phyloP scores from a whole-genome alignment of 1,140 invertebrate genomes.

The Diuraphis noxia region DNA sequence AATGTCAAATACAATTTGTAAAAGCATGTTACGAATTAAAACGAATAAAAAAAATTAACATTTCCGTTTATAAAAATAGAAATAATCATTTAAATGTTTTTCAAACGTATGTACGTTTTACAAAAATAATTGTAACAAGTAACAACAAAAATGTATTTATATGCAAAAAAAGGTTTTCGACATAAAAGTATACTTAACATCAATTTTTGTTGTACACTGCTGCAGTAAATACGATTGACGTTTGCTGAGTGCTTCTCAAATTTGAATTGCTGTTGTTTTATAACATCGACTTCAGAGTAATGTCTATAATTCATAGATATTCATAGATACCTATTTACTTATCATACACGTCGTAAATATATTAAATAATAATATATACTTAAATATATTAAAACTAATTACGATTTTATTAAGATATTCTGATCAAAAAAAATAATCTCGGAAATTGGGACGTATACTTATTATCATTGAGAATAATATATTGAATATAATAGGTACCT shows the following conservation, averaged over 20 bases:
- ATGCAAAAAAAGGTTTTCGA: not conserved
- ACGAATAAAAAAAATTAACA: not conserved
- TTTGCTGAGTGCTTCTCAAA: no score
- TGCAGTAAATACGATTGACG: no score
- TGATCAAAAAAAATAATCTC: not conserved
- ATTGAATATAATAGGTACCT: no score
- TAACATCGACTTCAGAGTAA: not conserved
- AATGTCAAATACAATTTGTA: not conserved
- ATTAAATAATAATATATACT: not conserved
- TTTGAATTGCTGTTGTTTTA: not conserved
- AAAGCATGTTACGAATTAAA: no score
- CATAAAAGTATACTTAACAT: no score
- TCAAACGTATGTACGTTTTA: not conserved
- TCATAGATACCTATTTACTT: not conserved
- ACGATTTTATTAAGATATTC: no score
- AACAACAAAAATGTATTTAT: not conserved
- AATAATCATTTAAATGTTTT: not conserved
- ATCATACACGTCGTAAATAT: not conserved
- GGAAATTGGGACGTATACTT: not conserved
- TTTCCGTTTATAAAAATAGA: not conserved
- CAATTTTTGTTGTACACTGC: no score
- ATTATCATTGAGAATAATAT: no score
- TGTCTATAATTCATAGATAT: no score
- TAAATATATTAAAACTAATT: not conserved
- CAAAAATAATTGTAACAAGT: not conserved